Base-by-base conservation (phyloP, 2,797 vertebrate species). In the Acanthis flammea region DNA sequence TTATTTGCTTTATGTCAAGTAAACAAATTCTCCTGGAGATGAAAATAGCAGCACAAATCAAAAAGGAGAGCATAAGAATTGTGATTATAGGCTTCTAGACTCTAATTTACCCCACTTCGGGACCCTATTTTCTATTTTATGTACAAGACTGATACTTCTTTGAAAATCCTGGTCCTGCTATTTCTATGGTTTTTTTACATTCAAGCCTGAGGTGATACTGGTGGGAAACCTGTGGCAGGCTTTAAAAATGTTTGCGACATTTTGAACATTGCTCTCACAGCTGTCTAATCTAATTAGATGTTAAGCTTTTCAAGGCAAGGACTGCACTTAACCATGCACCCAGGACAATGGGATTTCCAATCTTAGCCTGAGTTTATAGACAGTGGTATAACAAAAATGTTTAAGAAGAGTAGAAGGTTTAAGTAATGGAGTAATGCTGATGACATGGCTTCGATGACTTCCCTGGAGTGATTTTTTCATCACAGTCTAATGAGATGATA, bases 401-500 rank as follows among this genome's bases (percentile, higher is more conserved):
- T 88, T 89, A 93, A 74, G 60, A 93, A 17, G 22, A 9, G 39
- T 31, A 89, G 42, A 87, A 79, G 8, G 13, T 63, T 95, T 95
- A 89, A 91, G 58, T 87, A 92, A 92, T 48, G 16, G 87, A 92
- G 51, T 83, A 92, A 92, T 48, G 16, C 8, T 80, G 50, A 62
- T 92, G 74, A 92, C 39, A 71, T 67, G 45, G 30, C 30, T 89
- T 79, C 67, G 48, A 90, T 87, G 73, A 79, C 63, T 44, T 93
- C 67, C 60, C 42, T 53, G 17, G 28, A 63, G 74, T 76, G 22
- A 73, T 67, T 89, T 63, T 63, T 89, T 88, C 41, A 92, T 88
- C 77, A 87, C 11, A 73, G n/a, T 63, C 11, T 93, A 92, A 89
- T 87, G 74, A 94, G 63, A 82, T 82, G 60, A 73, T 95, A 87